Base-by-base conservation (phyloP, 2,797 vertebrate species). In the Eurystomus glaucurus region DNA sequence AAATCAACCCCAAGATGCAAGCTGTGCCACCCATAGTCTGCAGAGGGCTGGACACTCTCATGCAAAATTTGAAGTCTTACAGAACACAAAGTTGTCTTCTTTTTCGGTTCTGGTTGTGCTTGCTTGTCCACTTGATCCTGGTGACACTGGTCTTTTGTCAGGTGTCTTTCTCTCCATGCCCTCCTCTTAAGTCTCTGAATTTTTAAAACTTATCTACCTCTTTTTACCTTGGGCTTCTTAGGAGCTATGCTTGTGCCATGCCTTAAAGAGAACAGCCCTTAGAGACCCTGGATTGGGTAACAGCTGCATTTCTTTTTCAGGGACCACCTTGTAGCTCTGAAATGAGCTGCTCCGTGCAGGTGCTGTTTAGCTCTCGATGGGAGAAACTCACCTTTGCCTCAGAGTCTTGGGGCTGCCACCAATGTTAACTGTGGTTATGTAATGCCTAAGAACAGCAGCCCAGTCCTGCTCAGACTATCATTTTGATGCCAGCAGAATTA, bases 11-110 rank as follows among this genome's bases (percentile, higher is more conserved):
- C 2, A 5, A 29, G 8, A 16, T 51, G 14, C 52, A 84, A 83
- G 50, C 25, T 46, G 31, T 7, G 1, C 22, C 4, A 3, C 22
- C 26, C 0, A 0, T 13, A 35, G 11, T 5, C 15, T 57, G 7
- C 6, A 10, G 1, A 4, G 17, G 6, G 20, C 26, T 88, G 62
- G 6, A 9, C 9, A 8, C 28, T 75, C 23, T 39, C 9, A 17
- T 29, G 35, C 6, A 50, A 45, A 64, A 70, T 35, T 3, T 45
- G 19, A 35, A 14, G 18, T 77, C 21, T 45, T 13, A 28, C 2
- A 50, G 60, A 70, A 64, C n/a, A 28, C 9, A 48, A 52, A 88
- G 23, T n/a, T 2, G 0, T 54, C 22, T 9, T 25, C 3, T 45
- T 83, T 57, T 68, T 48, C 9, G 10, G 7, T 74, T 57, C 21